Percentiles rank a stretch among this genome's conserved stretches.
Evolutionary conservation across 2,113 vertebrate genomes (phyloP).

Genomic region (Chamaea fasciata): DNA sequence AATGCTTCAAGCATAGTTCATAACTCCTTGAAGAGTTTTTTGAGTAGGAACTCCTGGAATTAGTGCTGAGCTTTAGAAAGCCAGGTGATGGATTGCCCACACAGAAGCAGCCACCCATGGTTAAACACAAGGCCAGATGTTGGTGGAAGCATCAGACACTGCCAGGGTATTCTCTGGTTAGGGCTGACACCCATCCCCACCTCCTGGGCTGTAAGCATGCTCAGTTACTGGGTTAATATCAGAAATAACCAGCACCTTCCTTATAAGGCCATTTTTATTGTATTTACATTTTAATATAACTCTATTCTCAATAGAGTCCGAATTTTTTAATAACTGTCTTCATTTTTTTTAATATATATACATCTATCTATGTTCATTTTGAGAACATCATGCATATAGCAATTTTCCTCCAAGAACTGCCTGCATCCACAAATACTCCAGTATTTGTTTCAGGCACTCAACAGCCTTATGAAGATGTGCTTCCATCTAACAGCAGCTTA

Average conservation of each 20-base stretch:
- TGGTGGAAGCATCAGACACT: background rate
- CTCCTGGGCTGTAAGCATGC: conserved; percentile 38
- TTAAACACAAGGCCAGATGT: background rate
- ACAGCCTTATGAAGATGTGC: conserved; percentile 44
- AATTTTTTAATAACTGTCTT: background rate
- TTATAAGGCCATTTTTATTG: conserved; percentile 16
- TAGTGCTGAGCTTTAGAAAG: background rate
- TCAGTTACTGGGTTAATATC: conserved; percentile 18
- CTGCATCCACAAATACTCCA: background rate
- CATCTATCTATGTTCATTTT: background rate
- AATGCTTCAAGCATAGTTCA: background rate
- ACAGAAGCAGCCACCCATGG: background rate
- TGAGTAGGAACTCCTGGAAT: conserved; percentile 38
- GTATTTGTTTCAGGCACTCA: background rate
- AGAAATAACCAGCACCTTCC: background rate
- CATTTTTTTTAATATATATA: background rate
- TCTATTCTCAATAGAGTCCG: rapidly evolving
- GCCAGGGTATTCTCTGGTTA: background rate
- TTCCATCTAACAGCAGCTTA: conserved; percentile 60
- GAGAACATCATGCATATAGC: background rate
- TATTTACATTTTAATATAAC: background rate
- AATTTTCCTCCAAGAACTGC: background rate
- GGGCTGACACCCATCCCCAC: background rate
- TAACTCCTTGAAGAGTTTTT: background rate
- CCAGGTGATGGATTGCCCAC: background rate